Conservation (phyloP, 2,113 vertebrate species). For the Lepidothrix coronata region DNA sequence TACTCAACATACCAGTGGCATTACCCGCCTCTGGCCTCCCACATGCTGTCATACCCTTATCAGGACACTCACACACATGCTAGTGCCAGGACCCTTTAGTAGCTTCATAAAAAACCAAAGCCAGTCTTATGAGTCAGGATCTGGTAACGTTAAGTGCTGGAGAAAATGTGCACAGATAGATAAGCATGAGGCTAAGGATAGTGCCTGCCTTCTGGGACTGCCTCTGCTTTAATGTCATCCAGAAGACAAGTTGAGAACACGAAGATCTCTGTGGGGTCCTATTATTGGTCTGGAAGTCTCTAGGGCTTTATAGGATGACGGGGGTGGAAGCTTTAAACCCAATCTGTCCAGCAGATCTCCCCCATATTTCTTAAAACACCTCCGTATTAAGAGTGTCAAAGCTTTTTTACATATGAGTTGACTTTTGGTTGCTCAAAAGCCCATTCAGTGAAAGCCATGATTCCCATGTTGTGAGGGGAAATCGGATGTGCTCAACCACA, state of each 20-base stretch:
- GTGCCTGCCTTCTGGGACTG: constrained; percentile 44
- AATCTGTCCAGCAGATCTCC: background rate
- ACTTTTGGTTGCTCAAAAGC: constrained; percentile 28
- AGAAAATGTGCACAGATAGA: constrained; percentile 39
- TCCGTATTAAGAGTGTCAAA: background rate
- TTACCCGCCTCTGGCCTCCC: constrained; percentile 40
- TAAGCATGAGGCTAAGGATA: background rate
- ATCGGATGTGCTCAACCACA: background rate
- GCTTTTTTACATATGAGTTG: background rate
- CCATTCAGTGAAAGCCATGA: background rate
- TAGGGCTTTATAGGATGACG: constrained; percentile 16
- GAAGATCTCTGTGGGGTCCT: background rate
- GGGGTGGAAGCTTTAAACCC: background rate
- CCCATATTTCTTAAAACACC: background rate
- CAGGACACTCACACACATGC: constrained; percentile 26
- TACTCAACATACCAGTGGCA: constrained; percentile 52
- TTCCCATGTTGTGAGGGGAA: background rate
- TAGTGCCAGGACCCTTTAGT: constrained; percentile 28
- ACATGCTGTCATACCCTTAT: constrained; percentile 22
- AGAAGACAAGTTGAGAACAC: constrained; percentile 8
- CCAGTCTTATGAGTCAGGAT: constrained; percentile 43
- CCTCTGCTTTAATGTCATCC: constrained; percentile 26
- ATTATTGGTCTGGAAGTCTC: background rate
- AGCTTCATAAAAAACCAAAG: constrained; percentile 39
- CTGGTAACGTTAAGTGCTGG: constrained; percentile 8